phyloP scores from a whole-genome alignment of 2,113 vertebrate genomes.

The Phyllostomus discolor region DNA sequence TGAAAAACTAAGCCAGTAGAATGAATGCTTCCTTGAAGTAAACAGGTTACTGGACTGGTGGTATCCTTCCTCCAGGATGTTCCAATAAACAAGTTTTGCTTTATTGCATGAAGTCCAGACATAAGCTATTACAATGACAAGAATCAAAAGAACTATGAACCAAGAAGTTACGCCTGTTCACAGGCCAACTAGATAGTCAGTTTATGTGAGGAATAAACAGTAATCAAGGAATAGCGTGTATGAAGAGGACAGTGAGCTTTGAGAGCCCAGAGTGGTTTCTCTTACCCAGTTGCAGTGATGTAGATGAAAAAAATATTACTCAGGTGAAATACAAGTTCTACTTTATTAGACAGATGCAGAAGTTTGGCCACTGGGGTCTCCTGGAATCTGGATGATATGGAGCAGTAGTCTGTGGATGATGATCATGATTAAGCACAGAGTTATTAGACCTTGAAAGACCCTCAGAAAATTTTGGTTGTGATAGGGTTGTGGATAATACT shows the following conservation, averaged over 20 bases:
- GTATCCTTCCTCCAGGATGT: not conserved
- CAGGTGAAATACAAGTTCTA: not conserved
- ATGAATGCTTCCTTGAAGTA: not conserved
- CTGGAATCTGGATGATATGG: not conserved
- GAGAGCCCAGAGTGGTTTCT: not conserved
- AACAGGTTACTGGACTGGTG: not conserved
- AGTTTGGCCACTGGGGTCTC: not conserved
- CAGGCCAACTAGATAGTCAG: not conserved
- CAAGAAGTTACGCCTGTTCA: not conserved
- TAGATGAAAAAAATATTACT: not conserved
- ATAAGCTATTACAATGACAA: not conserved
- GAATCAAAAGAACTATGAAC: not conserved
- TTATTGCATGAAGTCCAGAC: not conserved
- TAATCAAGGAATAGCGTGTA: not conserved
- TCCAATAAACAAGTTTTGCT: not conserved
- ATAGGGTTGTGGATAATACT: not conserved
- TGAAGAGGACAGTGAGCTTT: not conserved
- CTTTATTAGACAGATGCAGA: not conserved
- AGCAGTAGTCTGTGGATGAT: not conserved
- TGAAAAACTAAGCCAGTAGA: not conserved
- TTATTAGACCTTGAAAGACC: not conserved
- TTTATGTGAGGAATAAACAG: not conserved
- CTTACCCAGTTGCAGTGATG: not conserved
- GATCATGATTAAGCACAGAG: not conserved
- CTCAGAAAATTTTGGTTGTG: not conserved